Evolutionary conservation across 1,140 invertebrate species (phyloP).

Genomic region (Bombus vancouverensis): DNA sequence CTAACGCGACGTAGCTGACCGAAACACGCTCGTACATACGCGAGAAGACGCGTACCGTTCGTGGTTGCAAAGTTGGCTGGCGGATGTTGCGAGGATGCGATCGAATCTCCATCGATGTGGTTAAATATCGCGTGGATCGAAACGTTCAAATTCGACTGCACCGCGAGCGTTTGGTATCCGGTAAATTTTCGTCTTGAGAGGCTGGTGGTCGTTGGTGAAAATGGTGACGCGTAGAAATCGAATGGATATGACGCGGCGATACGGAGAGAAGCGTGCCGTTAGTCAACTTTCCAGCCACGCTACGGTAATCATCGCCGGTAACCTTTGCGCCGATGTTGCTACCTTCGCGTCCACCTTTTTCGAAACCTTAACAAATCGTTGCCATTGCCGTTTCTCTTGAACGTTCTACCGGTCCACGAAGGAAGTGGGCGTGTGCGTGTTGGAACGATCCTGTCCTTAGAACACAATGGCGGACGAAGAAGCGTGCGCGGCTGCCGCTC

Average conservation of each 20-base stretch:
- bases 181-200: accelerated
- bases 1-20: constrained; percentile 4
- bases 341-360: background rate
- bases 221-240: background rate
- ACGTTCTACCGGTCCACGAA: constrained; percentile 1
- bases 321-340: background rate
- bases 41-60: background rate
- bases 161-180: accelerated
- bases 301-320: background rate
- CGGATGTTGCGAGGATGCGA: background rate
- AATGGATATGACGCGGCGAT: background rate
- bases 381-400: background rate
- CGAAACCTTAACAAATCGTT: background rate
- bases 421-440: constrained; percentile 69
- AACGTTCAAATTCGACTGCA: accelerated
- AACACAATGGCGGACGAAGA: constrained; percentile 67
- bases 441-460: constrained; percentile 28
- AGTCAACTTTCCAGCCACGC: background rate
- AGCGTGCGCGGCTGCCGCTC: constrained; percentile 32
- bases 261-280: background rate
- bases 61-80: accelerated
- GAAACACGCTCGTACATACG: background rate
- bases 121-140: accelerated
- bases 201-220: too few relatives aligned
- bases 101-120: background rate